Base-by-base conservation (phyloP, 2,888 invertebrate species). In the Blastobasis lacticolella region DNA sequence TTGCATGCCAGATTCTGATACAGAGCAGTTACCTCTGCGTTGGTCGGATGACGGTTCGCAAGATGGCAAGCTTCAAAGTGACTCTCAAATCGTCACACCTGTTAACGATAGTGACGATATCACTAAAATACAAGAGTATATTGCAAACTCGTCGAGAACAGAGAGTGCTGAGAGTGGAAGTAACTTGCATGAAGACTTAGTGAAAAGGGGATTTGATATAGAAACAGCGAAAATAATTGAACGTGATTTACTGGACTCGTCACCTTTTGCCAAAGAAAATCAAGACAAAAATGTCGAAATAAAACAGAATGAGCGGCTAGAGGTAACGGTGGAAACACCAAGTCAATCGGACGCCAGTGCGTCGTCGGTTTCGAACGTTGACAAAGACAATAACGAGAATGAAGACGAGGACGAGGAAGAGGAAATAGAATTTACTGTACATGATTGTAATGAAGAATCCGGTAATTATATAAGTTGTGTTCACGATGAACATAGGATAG, bases 161-260 rank as follows among this genome's bases (percentile, higher is more conserved):
- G 48, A 46, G 42, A 48, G 40, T 6, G 58, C 42, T 23, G 67
- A 74, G 10, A 53, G 51, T 41, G 64, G 71, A 52, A 69, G 67
- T 40, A 69, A 68, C 56, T 75, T 85, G 48, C 85, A 81, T 49
- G 68, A 62, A 10, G 80, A 86, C 71, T 72, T 88, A 58, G 70
- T 85, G 8, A 80, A 78, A 62, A 72, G 84, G 60, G 87, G 88
- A 10, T 87, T 87, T 64, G 88, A 88, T 66, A 61, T 69, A 4
- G 82, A 78, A 66, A 85, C 85, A 1, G 88, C 88, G 5, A 85
- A 80, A 73, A 86, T 69, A 51, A 83, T 88, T 37, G 88, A 89
- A 64, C 66, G 83, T 37, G 88, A 88, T 61, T 72, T 88, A 52
- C 69, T 85, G 5, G 83, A 81, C 61, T 64, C 75, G 4, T 71